Base-by-base conservation (phyloP, 2,113 vertebrate species). In the Muscicapa adusta region DNA sequence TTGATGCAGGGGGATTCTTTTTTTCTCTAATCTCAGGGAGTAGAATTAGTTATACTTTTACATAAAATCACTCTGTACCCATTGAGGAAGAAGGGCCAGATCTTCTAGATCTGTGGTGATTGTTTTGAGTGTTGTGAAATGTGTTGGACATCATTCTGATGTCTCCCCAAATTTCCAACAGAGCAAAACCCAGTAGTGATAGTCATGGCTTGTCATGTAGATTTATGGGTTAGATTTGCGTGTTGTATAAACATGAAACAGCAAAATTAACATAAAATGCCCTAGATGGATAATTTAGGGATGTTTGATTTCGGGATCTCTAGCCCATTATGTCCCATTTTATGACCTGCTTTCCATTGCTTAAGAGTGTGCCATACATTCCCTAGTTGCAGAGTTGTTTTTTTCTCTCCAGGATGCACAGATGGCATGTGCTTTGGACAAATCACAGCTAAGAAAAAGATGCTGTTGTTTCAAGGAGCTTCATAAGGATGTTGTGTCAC, bases 391-490 rank as follows among this genome's bases (percentile, higher is more conserved):
- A 68, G 76, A 58, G 5, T 0, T 40, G 67, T n/a, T 45, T 43
- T 53, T 93, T 93, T 40, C 73, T 65, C 81, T 89, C 61, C 57
- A 65, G 82, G 42, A 93, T 81, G 89, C 93, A 89, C 94, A 94
- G 94, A 95, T 95, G 94, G 95, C 54, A 58, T 93, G 84, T 94
- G 94, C 85, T 94, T 87, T 94, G 94, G 93, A 97, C 94, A 95
- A 96, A 89, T 94, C 87, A 53, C 84, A 94, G 87, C 89, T 96
- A 89, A 93, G 86, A 53, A 89, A 92, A 94, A 90, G 71, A 91
- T 89, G 77, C 94, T 95, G 94, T 95, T 94, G 86, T 94, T 94
- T 96, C 82, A 80, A 85, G 93, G 82, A 95, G 82, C 71, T 91
- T 96, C 90, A 62, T 82, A 76, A 91, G 89, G 95, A 96, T 96